Conservation (phyloP, 2,888 invertebrate species). For the Thecophora atra region DNA sequence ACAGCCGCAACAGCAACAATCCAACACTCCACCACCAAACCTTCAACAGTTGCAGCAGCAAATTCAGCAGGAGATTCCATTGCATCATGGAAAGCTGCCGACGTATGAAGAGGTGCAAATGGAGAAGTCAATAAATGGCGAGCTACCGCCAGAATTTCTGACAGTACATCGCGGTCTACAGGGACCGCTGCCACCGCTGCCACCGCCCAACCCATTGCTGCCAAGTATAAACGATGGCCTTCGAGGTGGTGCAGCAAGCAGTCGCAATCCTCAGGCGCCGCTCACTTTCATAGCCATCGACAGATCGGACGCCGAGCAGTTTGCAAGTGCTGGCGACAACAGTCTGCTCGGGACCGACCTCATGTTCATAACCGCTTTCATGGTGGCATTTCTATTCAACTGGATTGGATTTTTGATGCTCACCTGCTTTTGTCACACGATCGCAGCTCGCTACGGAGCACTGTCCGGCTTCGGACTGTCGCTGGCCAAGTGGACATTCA, state of each 20-base stretch:
- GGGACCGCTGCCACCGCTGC: slow-evolving; percentile 57
- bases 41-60: slow-evolving; percentile 42
- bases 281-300: slow-evolving; percentile 82
- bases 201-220: slow-evolving; percentile 56
- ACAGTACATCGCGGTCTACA: slow-evolving; percentile 56
- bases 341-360: slow-evolving; percentile 90
- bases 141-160: slow-evolving; percentile 67
- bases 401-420: slow-evolving; percentile 92
- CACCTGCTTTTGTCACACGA: slow-evolving; percentile 94
- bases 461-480: slow-evolving; percentile 92
- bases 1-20: slow-evolving; percentile 41
- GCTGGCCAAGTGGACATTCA: slow-evolving; percentile 93
- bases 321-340: slow-evolving; percentile 77
- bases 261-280: slow-evolving; percentile 66
- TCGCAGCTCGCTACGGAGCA: slow-evolving; percentile 92
- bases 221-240: slow-evolving; percentile 56
- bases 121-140: slow-evolving; percentile 83
- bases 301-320: slow-evolving; percentile 74
- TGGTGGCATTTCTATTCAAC: slow-evolving; percentile 96
- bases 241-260: slow-evolving; percentile 33
- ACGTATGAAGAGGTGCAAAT: slow-evolving; percentile 93
- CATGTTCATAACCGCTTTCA: slow-evolving; percentile 92
- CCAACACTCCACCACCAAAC: slow-evolving; percentile 10
- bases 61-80: slow-evolving; percentile 57
- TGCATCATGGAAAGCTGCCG: slow-evolving; percentile 75